Percentiles rank a stretch among this genome's conserved stretches.
Conservation (phyloP, 1,140 invertebrate species). For the Aphaenogaster ashmeadi region DNA sequence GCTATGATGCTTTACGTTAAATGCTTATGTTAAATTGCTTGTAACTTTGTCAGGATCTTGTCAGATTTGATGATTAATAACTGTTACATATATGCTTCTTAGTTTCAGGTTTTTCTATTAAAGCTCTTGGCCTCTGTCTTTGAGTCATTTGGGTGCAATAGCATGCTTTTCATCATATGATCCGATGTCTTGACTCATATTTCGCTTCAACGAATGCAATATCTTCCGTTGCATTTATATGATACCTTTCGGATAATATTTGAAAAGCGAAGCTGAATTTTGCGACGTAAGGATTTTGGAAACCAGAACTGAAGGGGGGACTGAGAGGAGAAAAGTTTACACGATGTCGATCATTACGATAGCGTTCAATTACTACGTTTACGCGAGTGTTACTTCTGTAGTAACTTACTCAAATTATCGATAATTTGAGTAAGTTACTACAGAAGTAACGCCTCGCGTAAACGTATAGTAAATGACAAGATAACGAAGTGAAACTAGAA, state of each 20-base stretch:
- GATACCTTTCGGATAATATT: neutral
- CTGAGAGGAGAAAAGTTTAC: neutral
- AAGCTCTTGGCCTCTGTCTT: neutral
- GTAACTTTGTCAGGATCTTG: neutral
- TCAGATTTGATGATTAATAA: neutral
- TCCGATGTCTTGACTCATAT: conserved; percentile 13
- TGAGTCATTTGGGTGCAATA: too few species aligned
- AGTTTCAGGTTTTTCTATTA: neutral
- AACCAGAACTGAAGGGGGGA: too few species aligned
- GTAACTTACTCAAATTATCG: too few species aligned
- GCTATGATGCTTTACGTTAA: neutral
- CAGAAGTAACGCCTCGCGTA: too few species aligned
- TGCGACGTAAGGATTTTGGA: conserved; percentile 17
- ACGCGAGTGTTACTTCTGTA: too few species aligned
- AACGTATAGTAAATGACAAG: too few species aligned
- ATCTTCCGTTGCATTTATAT: neutral
- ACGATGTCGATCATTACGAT: neutral
- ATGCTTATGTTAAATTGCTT: neutral
- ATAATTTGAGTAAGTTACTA: too few species aligned
- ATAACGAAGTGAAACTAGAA: neutral
- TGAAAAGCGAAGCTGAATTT: conserved; percentile 27
- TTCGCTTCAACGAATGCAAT: conserved; percentile 23
- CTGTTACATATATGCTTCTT: neutral
- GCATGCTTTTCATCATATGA: neutral
- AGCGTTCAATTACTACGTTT: too few species aligned